phyloP scores from a whole-genome alignment of 2,888 invertebrate genomes.

The Oxycera nigricornis region DNA sequence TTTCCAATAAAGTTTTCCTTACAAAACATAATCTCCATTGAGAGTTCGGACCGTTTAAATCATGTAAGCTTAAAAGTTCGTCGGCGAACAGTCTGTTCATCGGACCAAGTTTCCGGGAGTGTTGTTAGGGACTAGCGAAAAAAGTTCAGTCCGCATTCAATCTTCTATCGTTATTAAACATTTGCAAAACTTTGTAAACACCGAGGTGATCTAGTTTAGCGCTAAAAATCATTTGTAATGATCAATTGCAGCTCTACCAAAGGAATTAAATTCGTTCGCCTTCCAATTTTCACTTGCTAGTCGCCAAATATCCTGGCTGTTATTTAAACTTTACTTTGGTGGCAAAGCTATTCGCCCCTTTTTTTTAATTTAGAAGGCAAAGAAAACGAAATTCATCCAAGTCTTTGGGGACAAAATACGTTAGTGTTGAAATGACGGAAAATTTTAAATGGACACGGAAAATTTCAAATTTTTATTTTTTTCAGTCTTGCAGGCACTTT shows the following conservation, averaged over 20 bases:
- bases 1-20: constrained; percentile 10
- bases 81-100: constrained; percentile 28
- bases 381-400: too few relatives aligned
- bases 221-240: constrained; percentile 34
- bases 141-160: constrained; percentile 38
- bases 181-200: constrained; percentile 34
- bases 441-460: too few relatives aligned
- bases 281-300: constrained; percentile 6
- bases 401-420: too few relatives aligned
- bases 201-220: constrained; percentile 36
- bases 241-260: constrained; percentile 29
- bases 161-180: constrained; percentile 37
- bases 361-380: too few relatives aligned
- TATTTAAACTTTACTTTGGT: too few relatives aligned
- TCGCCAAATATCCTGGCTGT: constrained; percentile 6
- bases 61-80: constrained; percentile 23
- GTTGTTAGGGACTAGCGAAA: constrained; percentile 15
- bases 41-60: constrained; percentile 11
- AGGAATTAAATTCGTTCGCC: constrained; percentile 28
- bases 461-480: too few relatives aligned
- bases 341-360: too few relatives aligned
- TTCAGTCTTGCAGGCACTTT: too few relatives aligned
- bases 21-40: background rate
- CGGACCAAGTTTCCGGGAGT: constrained; percentile 27
- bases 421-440: too few relatives aligned